Evolutionary conservation across 1,140 invertebrate genomes (phyloP).

Genomic region (Apis cerana): DNA sequence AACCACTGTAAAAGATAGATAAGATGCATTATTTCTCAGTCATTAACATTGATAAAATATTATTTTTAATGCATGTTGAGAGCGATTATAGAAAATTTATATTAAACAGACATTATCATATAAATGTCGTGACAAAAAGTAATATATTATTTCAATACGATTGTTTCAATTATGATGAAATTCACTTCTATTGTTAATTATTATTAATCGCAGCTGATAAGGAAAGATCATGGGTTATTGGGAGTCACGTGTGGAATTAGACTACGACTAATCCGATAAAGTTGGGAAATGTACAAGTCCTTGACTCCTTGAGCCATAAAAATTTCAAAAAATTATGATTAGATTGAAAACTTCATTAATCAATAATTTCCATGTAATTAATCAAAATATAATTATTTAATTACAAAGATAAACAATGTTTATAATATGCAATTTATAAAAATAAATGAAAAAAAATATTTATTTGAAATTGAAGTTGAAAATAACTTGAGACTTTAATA

Average conservation of each 20-base stretch:
- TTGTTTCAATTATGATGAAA: constrained; percentile 49
- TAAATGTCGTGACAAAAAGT: background rate
- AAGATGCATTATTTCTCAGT: background rate
- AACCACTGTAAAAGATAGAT: background rate
- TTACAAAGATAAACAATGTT: background rate
- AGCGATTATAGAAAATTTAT: constrained; percentile 8
- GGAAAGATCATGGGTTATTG: constrained; percentile 31
- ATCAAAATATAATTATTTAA: background rate
- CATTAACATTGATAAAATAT: constrained; percentile 40
- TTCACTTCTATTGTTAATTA: constrained; percentile 37
- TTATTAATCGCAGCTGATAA: constrained; percentile 24
- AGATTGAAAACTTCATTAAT: background rate
- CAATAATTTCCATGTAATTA: constrained; percentile 6
- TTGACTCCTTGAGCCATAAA: constrained; percentile 15
- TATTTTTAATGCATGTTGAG: constrained; percentile 30
- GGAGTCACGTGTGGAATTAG: constrained; percentile 38
- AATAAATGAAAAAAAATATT: background rate
- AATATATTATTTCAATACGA: background rate
- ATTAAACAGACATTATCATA: constrained; percentile 37
- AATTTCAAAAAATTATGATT: constrained; percentile 30
- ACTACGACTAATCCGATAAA: constrained; percentile 45
- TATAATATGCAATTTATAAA: background rate
- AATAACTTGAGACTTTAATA: background rate
- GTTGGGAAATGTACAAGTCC: constrained; percentile 6
- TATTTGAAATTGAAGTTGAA: background rate